Evolutionary conservation across 1,140 invertebrate genomes (phyloP), one percentile per base, ranked within the genome.

Genomic region (Matsumurasca onukii): DNA sequence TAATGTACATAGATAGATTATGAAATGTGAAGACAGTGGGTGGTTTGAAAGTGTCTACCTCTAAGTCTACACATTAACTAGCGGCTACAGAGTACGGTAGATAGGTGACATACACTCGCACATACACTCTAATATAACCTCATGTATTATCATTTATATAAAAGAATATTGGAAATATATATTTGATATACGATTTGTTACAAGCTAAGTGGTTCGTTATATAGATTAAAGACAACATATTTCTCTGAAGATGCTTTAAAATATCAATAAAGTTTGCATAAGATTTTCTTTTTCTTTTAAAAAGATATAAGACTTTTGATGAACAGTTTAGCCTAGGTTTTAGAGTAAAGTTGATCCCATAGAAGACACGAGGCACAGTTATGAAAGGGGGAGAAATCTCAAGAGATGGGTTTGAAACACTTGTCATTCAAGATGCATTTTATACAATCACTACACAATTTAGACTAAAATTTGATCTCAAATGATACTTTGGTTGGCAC

Each of bases 291-390:
- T 63, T 65, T 63, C 34, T 17, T 24, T n/a, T 65, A 45, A 27
- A 65, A 45, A 39, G 61, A 63, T 20, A 55, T 20, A 55, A 55
- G 51, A 20, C 22, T 25, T 59, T 39, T 39, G 34, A 39, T 39
- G 34, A 39, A 39, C 5, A 59, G 13, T 2, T 59, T 59, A 59
- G 62, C 62, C 62, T 65, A 65, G 62, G 62, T 65, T 65, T 59
- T 34, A 65, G 62, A 65, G 62, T 65, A 34, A 65, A 65, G 62
- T 65, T 65, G 62, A 65, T 65, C 62, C 62, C 62, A 65, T 65
- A 65, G 39, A 45, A 65, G 31, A 45, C 27, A 48, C 27, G 62
- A 65, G 62, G 62, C 62, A 65, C 62, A 65, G 62, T 65, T 31
- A 45, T 45, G 25, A 65, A 27, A 63, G 39, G 31, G 5, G 34